phyloP scores from a whole-genome alignment of 2,797 vertebrate genomes.

The Myioborus miniatus region DNA sequence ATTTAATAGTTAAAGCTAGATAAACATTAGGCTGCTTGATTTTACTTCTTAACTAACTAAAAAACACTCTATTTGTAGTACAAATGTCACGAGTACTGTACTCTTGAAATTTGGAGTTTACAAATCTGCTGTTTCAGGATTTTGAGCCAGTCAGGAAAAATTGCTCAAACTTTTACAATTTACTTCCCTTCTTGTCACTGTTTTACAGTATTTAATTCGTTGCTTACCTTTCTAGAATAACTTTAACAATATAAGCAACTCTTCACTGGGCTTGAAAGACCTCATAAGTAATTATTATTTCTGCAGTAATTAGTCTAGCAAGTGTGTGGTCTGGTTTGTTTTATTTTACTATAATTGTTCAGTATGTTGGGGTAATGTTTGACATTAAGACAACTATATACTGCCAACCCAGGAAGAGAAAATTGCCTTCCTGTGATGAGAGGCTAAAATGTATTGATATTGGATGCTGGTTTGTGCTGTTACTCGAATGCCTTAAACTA shows the following conservation, averaged over 20 bases:
- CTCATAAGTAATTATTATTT: neutral
- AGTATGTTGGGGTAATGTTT: neutral
- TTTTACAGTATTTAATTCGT: neutral
- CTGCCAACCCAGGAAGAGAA: neutral
- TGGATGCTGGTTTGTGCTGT: neutral
- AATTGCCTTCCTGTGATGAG: neutral
- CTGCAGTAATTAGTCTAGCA: neutral
- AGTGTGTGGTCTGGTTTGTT: neutral
- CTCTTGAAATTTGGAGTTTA: neutral
- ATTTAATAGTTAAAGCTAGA: neutral
- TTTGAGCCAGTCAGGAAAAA: neutral
- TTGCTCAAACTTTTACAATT: neutral
- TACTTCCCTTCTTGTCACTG: neutral
- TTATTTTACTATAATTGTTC: neutral
- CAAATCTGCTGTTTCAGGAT: neutral
- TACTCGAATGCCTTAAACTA: neutral
- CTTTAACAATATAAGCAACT: neutral
- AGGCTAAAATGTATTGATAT: neutral
- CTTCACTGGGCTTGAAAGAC: neutral
- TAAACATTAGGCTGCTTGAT: neutral
- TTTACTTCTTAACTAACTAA: neutral
- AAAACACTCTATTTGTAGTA: neutral
- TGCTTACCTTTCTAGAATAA: neutral
- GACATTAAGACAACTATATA: neutral
- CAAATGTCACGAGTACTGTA: neutral